A percentile compares a stretch with the other conserved stretches of the same genome.
Conservation (phyloP, 2,113 vertebrate genomes). For the Chelonoidis abingdonii region DNA sequence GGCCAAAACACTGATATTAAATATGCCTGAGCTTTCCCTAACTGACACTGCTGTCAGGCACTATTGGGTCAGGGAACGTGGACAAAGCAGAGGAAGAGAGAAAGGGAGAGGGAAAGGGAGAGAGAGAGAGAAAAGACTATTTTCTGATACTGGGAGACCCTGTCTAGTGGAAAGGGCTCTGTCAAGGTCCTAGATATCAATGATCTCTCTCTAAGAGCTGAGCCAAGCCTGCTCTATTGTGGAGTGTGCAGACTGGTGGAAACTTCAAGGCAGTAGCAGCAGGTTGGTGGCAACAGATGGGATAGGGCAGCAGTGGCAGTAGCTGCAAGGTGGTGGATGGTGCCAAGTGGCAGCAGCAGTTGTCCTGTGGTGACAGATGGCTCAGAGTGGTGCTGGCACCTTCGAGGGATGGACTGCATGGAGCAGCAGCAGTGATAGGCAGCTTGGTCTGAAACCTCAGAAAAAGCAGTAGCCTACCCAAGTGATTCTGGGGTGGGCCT, state of each 20-base stretch:
- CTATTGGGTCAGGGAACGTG: not conserved
- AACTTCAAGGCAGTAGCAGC: not conserved
- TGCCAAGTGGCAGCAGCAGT: not conserved
- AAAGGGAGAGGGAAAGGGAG: not conserved
- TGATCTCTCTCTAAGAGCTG: not conserved
- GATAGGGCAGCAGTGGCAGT: not conserved
- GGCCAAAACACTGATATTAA: not conserved
- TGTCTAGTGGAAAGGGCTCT: not conserved
- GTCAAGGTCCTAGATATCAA: not conserved
- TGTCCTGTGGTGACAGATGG: too few species aligned
- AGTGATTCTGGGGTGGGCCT: not conserved
- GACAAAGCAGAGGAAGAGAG: not conserved
- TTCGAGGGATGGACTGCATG: not conserved
- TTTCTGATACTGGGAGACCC: not conserved
- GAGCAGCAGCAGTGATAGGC: not conserved
- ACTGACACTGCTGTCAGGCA: not conserved
- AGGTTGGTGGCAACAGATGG: not conserved
- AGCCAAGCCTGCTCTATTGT: not conserved
- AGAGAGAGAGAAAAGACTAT: not conserved
- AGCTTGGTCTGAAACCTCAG: not conserved
- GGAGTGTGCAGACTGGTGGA: not conserved
- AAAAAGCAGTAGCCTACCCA: not conserved
- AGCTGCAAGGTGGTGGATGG: not conserved
- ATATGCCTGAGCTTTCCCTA: not conserved
- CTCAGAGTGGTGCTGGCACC: not conserved